Evolutionary conservation across 2,888 invertebrate genomes (phyloP).

Genomic region (Dione juno): DNA sequence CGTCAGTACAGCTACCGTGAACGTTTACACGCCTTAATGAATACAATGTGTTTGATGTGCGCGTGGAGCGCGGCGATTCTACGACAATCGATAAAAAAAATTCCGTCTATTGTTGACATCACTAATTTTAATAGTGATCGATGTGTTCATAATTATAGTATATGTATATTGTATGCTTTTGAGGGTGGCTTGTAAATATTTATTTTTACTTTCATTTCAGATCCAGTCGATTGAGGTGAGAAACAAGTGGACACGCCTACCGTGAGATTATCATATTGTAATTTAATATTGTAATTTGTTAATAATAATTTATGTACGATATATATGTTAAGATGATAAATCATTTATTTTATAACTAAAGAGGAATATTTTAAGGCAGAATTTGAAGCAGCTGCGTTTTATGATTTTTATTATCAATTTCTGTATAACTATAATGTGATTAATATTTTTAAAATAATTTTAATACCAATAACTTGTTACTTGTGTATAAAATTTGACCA

Average conservation of each 20-base stretch:
- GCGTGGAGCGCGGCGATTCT: constrained; percentile 51
- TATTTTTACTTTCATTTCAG: constrained; percentile 49
- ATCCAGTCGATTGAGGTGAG: constrained; percentile 33
- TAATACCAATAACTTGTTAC: neutral
- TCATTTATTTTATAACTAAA: too few species aligned
- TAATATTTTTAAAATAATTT: neutral
- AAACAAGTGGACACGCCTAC: neutral
- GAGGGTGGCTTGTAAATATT: constrained; percentile 37
- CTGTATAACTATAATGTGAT: neutral
- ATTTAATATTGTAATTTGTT: neutral
- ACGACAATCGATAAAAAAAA: constrained; percentile 66
- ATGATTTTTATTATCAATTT: neutral
- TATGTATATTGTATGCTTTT: constrained; percentile 20
- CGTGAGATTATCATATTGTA: constrained; percentile 13
- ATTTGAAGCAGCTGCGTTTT: neutral
- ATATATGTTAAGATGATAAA: too few species aligned
- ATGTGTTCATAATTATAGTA: constrained; percentile 52
- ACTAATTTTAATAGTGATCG: constrained; percentile 65
- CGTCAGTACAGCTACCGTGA: constrained; percentile 61
- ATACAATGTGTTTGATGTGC: constrained; percentile 58
- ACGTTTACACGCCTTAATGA: constrained; percentile 62
- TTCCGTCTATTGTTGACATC: constrained; percentile 60
- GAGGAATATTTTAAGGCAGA: too few species aligned
- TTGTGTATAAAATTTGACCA: constrained; percentile 5
- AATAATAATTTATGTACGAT: too few species aligned